phyloP scores from a whole-genome alignment of 2,113 vertebrate genomes.

The Pterocles orientalis region DNA sequence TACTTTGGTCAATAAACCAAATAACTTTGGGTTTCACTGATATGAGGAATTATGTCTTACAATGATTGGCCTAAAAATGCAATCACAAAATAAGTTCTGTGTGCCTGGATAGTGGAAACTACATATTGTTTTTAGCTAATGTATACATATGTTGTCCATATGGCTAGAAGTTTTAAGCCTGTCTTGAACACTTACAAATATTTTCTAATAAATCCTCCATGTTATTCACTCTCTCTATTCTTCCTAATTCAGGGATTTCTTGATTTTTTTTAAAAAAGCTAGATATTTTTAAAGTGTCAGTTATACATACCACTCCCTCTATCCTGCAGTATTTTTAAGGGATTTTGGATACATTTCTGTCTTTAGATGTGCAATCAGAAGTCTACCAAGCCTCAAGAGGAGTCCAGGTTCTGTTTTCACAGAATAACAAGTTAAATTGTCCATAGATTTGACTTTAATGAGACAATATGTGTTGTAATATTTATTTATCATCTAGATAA shows the following conservation, averaged over 20 bases:
- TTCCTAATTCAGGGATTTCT: neutral
- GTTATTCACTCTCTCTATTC: neutral
- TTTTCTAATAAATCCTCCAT: neutral
- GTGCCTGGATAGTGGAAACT: neutral
- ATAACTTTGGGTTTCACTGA: neutral
- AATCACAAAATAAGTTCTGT: neutral
- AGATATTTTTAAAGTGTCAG: neutral
- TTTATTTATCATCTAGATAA: neutral
- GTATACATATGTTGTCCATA: neutral
- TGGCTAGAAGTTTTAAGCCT: neutral
- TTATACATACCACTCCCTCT: neutral
- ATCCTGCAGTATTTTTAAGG: neutral
- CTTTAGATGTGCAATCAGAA: neutral
- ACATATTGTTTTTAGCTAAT: neutral
- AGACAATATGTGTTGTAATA: neutral
- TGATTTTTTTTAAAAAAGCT: neutral
- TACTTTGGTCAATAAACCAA: neutral
- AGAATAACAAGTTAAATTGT: neutral
- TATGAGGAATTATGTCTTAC: neutral
- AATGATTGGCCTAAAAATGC: neutral
- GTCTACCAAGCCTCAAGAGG: neutral
- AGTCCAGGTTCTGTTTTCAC: neutral
- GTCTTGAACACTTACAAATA: neutral
- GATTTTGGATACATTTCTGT: neutral
- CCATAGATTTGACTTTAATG: neutral